These are phyloP conservation scores for Nothura maculosa DNA, from an alignment of 2,797 vertebrate genomes.

Conservation along the genomic window DNA sequence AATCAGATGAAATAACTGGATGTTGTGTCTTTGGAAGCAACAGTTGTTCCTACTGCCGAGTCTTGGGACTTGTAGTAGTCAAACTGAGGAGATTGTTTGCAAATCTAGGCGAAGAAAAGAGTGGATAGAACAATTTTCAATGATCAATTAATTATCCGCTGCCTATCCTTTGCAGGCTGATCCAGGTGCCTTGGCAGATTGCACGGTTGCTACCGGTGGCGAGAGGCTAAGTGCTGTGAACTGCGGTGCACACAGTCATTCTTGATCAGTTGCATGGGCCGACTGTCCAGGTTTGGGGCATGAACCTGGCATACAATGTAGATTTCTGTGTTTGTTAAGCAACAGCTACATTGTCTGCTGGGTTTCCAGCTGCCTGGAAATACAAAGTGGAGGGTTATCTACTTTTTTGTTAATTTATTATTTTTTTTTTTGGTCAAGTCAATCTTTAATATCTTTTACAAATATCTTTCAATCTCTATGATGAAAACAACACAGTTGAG, in stretches of 20 bases:
- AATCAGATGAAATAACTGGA: conserved; percentile 29
- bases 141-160: not conserved
- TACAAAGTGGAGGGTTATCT: conserved; percentile 50
- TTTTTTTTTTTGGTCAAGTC: not conserved
- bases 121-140: not conserved
- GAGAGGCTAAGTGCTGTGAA: not conserved
- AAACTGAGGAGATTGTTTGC: not conserved
- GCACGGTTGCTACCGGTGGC: rapidly evolving
- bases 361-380: conserved; percentile 96
- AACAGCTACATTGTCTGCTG: conserved; percentile 99
- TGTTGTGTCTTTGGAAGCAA: not conserved
- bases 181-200: not conserved
- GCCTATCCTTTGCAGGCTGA: not conserved
- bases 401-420: not conserved
- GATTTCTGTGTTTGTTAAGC: conserved; percentile 98
- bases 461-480: not conserved
- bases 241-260: not conserved
- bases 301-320: conserved; percentile 99
- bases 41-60: not conserved
- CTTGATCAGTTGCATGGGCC: not conserved
- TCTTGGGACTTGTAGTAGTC: not conserved
- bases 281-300: conserved; percentile 87
- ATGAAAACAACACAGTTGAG: not conserved
- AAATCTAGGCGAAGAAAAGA: not conserved
- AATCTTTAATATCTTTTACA: not conserved